These are phyloP conservation scores for Polymixis lichenea DNA, from an alignment of 2,888 invertebrate genomes.

Conservation along the genomic window DNA sequence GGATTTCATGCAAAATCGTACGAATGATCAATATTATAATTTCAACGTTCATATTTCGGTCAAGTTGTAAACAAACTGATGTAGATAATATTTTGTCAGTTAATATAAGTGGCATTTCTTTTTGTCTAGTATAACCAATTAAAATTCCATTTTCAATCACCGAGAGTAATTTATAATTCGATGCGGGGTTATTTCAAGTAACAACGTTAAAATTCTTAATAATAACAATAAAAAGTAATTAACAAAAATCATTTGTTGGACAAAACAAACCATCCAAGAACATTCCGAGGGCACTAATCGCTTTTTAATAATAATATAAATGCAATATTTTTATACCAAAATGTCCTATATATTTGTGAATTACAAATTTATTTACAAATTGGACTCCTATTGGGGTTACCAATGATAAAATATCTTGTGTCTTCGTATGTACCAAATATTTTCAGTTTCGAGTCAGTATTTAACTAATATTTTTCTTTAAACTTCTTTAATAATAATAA, in stretches of 20 bases:
- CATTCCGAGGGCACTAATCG: conserved; percentile 83
- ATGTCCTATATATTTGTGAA: conserved; percentile 83
- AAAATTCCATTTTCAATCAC: conserved; percentile 65
- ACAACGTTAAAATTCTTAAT: conserved; percentile 90
- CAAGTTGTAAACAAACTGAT: conserved; percentile 55
- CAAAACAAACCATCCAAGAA: conserved; percentile 87
- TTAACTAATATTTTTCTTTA: conserved; percentile 86
- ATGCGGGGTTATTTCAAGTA: conserved; percentile 81
- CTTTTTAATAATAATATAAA: conserved; percentile 82
- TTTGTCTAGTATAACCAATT: conserved; percentile 52
- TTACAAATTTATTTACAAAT: conserved; percentile 88
- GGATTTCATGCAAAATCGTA: conserved; percentile 85
- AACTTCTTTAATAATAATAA: conserved; percentile 85
- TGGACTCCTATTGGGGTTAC: conserved; percentile 76
- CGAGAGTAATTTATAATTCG: conserved; percentile 71
- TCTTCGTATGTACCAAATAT: conserved; percentile 72
- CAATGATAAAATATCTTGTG: conserved; percentile 76
- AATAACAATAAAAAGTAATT: conserved; percentile 89
- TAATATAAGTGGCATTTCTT: conserved; percentile 55
- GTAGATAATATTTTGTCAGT: conserved; percentile 49
- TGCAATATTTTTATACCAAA: conserved; percentile 87
- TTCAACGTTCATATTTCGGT: conserved; percentile 59
- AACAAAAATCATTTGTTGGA: conserved; percentile 86
- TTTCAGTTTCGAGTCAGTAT: conserved; percentile 80
- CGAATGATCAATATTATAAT: conserved; percentile 72